Base-by-base conservation (phyloP, 2,113 vertebrate genomes). In the Leptocoma aspasia region DNA sequence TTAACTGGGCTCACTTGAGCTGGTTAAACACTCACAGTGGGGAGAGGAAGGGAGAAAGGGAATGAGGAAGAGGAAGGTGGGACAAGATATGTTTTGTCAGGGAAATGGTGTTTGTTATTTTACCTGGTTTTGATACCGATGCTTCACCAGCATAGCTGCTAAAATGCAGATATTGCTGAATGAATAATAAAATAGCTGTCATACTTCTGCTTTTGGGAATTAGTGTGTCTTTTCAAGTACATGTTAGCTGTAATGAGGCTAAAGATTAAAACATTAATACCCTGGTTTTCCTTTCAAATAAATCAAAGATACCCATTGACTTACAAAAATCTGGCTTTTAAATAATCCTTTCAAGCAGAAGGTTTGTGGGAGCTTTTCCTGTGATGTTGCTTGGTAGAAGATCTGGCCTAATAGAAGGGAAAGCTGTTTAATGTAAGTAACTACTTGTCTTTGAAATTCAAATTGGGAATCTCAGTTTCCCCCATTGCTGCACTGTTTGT, bases 211-310 rank as follows among this genome's bases (percentile, higher is more conserved):
- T 71, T 60, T 45, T 7, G 53, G 71, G 57, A 82, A 76, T 83
- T 71, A 63, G 37, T 61, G 31, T 88, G 56, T 9, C 52, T 47
- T 82, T 88, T 85, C 86, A 86, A 82, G 71, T 39, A 13, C n/a
- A 39, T 39, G 54, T 69, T 89, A 54, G 31, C 47, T 80, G 33
- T 56, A 84, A 89, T 50, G 69, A 90, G 31, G n/a, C 35, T 91
- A 89, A 94, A 86, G 72, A 83, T 80, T 71, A 83, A 91, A 89
- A 92, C 59, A 86, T 52, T 42, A 86, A 86, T 73, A 82, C 22
- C 20, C 60, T 77, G 33, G 6, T 85, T 89, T 92, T 81, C 42
- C 69, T 85, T 82, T 81, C 78, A 89, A 95, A 84, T 80, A 73
- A 82, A 90, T 73, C 45, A 72, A 89, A 92, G 45, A 52, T 69